Conservation (phyloP, 2,888 invertebrate genomes). For the Agelastica alni region DNA sequence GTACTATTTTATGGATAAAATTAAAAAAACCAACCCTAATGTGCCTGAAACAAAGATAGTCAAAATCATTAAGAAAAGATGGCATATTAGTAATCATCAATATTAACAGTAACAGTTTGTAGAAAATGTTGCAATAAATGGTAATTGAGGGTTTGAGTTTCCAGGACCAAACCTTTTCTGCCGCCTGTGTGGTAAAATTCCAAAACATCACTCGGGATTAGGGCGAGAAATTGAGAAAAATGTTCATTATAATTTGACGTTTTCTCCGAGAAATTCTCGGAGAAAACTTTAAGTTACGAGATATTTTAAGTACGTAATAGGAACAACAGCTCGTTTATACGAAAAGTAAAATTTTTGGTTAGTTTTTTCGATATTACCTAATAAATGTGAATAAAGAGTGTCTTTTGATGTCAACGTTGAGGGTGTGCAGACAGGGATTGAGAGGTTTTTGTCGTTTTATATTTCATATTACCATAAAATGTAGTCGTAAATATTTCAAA, state of each 20-base stretch:
- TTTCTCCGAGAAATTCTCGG: slow-evolving; percentile 14
- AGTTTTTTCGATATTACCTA: slow-evolving; percentile 4
- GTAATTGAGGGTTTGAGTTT: too few relatives aligned
- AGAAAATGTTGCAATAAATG: too few relatives aligned
- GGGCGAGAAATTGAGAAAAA: slow-evolving; percentile 24
- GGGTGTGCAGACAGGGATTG: background rate
- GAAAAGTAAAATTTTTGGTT: slow-evolving; percentile 13
- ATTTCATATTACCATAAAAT: too few relatives aligned
- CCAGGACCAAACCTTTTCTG: slow-evolving; percentile 3
- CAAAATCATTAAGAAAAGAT: too few relatives aligned
- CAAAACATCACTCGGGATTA: slow-evolving; percentile 12
- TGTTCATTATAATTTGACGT: slow-evolving; percentile 22
- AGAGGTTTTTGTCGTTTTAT: background rate
- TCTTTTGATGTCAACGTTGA: slow-evolving; percentile 14
- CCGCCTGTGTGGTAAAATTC: slow-evolving; percentile 8
- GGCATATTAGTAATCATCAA: too few relatives aligned
- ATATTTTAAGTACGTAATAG: slow-evolving; percentile 13
- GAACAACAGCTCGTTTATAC: slow-evolving; percentile 15
- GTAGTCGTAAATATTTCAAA: too few relatives aligned
- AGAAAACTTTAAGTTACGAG: too few relatives aligned
- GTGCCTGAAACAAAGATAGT: too few relatives aligned
- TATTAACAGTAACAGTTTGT: too few relatives aligned
- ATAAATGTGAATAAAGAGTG: slow-evolving; percentile 16
- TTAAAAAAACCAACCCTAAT: too few relatives aligned
- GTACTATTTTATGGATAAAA: too few relatives aligned